These are phyloP conservation scores for Drosophila rufa DNA, from an alignment of 1,140 invertebrate genomes.

Conservation along the genomic window DNA sequence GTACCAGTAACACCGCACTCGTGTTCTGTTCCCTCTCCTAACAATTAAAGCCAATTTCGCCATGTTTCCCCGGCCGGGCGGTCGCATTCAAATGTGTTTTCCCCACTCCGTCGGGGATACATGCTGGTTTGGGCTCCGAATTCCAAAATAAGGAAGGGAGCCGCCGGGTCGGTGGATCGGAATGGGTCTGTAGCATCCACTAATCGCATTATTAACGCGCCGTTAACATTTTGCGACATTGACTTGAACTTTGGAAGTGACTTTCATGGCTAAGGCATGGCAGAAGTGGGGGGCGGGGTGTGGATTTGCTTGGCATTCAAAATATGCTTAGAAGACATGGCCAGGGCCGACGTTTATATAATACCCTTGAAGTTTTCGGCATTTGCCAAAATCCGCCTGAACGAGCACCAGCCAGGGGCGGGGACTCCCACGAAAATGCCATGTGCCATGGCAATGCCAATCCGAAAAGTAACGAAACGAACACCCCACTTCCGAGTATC, in stretches of 20 bases:
- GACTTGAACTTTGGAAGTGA: slow-evolving; percentile 75
- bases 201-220: slow-evolving; percentile 80
- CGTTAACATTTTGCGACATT: slow-evolving; percentile 79
- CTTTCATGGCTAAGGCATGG: slow-evolving; percentile 33
- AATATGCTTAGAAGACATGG: slow-evolving; percentile 66
- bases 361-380: slow-evolving; percentile 71
- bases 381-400: slow-evolving; percentile 70
- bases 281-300: not conserved
- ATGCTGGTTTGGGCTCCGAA: slow-evolving; percentile 11
- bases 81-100: slow-evolving; percentile 58
- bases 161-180: slow-evolving; percentile 26
- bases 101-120: slow-evolving; percentile 32
- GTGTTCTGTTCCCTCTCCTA: slow-evolving; percentile 44
- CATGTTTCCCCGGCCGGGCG: slow-evolving; percentile 48
- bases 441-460: slow-evolving; percentile 36
- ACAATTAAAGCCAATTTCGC: slow-evolving; percentile 76
- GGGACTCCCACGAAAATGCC: slow-evolving; percentile 21
- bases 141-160: not conserved
- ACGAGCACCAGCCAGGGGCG: slow-evolving; percentile 2
- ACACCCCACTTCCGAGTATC: slow-evolving; percentile 29
- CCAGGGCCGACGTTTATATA: slow-evolving; percentile 66
- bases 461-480: slow-evolving; percentile 12
- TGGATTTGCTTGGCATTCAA: slow-evolving; percentile 55
- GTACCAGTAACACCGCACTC: slow-evolving; percentile 21
- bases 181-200: slow-evolving; percentile 56